Percentiles rank a stretch among this genome's conserved stretches.
These are phyloP conservation scores for Delichon dasypus DNA, from an alignment of 2,797 vertebrate species.

Conservation along the genomic window DNA sequence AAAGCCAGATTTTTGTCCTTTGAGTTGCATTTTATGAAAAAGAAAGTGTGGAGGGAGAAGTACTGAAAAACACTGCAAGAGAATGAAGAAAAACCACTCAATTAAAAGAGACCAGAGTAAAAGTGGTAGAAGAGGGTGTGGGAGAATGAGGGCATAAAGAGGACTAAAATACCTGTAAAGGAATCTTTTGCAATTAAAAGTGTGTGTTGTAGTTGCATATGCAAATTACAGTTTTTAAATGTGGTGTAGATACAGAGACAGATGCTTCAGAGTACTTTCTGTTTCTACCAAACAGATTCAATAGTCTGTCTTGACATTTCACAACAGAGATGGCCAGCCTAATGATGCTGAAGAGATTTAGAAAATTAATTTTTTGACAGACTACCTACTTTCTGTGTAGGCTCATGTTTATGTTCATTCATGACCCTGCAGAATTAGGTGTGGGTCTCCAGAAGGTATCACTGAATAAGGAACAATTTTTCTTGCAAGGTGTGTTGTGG, in stretches of 20 bases:
- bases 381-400: background rate
- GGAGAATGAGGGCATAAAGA: background rate
- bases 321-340: background rate
- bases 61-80: background rate
- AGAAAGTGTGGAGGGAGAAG: background rate
- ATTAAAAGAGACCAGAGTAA: background rate
- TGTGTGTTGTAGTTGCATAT: background rate
- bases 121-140: background rate
- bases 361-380: background rate
- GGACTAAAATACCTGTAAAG: background rate
- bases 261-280: background rate
- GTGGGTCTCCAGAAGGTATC: background rate
- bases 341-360: background rate
- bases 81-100: background rate
- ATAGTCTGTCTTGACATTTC: background rate
- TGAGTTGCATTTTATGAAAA: background rate
- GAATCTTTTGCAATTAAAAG: background rate
- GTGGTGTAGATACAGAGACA: background rate
- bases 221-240: background rate
- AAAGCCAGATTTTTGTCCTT: background rate
- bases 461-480: background rate
- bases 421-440: background rate
- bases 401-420: background rate
- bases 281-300: background rate
- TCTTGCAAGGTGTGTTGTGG: background rate